Conservation (phyloP, 2,888 invertebrate species). For the Parnassius glacialis region DNA sequence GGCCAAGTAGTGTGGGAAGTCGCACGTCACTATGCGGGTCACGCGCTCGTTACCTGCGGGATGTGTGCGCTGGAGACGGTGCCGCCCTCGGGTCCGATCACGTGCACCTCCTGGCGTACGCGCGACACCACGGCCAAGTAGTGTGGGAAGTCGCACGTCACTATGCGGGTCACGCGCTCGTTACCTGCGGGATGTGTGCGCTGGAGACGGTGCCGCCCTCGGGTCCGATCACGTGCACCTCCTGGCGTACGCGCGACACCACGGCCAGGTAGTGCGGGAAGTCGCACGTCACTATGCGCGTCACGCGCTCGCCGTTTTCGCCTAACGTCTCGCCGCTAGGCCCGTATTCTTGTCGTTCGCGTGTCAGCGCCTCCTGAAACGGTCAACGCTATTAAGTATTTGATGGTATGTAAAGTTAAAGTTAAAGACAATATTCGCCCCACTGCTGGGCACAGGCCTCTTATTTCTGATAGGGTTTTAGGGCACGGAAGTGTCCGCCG, state of each 20-base stretch:
- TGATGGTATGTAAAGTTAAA: too few species aligned
- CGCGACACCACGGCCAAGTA: slow-evolving; percentile 98
- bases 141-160: slow-evolving; percentile 98
- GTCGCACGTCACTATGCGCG: slow-evolving; percentile 96
- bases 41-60: slow-evolving; percentile 78
- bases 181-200: slow-evolving; percentile 90
- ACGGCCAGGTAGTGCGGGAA: slow-evolving; percentile 99
- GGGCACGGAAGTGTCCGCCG: too few species aligned
- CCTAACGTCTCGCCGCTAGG: slow-evolving; percentile 58
- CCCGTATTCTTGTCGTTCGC: slow-evolving; percentile 93
- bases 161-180: slow-evolving; percentile 94
- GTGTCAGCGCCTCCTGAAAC: slow-evolving; percentile 89
- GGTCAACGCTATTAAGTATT: too few species aligned
- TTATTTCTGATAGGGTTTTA: too few species aligned
- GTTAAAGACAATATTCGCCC: too few species aligned
- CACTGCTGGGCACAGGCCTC: too few species aligned
- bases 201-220: slow-evolving; percentile 98
- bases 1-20: slow-evolving; percentile 99
- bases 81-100: slow-evolving; percentile 98
- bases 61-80: slow-evolving; percentile 44
- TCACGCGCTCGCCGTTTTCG: slow-evolving; percentile 91
- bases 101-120: slow-evolving; percentile 97
- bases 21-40: slow-evolving; percentile 95
- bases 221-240: slow-evolving; percentile 97
- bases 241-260: slow-evolving; percentile 96